Percentiles rank a stretch among this genome's conserved stretches.
Conservation (phyloP, 2,113 vertebrate genomes). For the Datnioides undecimradiatus region DNA sequence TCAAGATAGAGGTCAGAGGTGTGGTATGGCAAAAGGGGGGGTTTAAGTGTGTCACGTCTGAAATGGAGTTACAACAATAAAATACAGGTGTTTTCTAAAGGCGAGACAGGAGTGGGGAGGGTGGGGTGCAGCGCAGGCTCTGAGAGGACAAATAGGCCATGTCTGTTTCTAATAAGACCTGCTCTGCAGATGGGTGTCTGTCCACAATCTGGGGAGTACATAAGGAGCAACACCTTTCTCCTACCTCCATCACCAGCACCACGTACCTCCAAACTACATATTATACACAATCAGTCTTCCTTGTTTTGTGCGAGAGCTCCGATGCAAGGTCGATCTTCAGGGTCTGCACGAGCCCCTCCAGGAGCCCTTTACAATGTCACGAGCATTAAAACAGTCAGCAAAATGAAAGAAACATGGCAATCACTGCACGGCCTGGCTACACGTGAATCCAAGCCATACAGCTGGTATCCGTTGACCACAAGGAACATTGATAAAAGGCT, state of each 20-base stretch:
- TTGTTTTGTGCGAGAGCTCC: background rate
- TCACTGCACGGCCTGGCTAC: slow-evolving; percentile 27
- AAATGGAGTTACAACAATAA: slow-evolving; percentile 75
- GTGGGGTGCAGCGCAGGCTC: background rate
- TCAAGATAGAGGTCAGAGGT: slow-evolving; percentile 60
- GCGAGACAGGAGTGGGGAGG: slow-evolving; percentile 19
- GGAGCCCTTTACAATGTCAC: slow-evolving; percentile 35
- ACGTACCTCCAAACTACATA: slow-evolving; percentile 26
- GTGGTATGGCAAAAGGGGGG: slow-evolving; percentile 31
- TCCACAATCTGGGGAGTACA: slow-evolving; percentile 7
- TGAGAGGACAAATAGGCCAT: slow-evolving; percentile 18
- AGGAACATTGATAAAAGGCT: slow-evolving; percentile 48
- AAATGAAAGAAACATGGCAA: slow-evolving; percentile 51
- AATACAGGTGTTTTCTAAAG: slow-evolving; percentile 79
- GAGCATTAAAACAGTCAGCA: slow-evolving; percentile 40
- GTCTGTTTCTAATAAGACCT: slow-evolving; percentile 75
- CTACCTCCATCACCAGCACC: background rate
- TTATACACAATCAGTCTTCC: slow-evolving; percentile 23
- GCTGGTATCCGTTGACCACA: slow-evolving; percentile 48
- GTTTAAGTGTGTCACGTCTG: slow-evolving; percentile 61
- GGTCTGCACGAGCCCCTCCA: slow-evolving; percentile 6
- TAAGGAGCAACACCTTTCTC: slow-evolving; percentile 5
- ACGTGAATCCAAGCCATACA: slow-evolving; percentile 30
- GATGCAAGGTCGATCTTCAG: slow-evolving; percentile 16
- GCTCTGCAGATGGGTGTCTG: slow-evolving; percentile 38